Percentiles rank a stretch among this genome's conserved stretches.
Evolutionary conservation across 2,888 invertebrate species (phyloP).

Genomic region (Apodemia mormo): DNA sequence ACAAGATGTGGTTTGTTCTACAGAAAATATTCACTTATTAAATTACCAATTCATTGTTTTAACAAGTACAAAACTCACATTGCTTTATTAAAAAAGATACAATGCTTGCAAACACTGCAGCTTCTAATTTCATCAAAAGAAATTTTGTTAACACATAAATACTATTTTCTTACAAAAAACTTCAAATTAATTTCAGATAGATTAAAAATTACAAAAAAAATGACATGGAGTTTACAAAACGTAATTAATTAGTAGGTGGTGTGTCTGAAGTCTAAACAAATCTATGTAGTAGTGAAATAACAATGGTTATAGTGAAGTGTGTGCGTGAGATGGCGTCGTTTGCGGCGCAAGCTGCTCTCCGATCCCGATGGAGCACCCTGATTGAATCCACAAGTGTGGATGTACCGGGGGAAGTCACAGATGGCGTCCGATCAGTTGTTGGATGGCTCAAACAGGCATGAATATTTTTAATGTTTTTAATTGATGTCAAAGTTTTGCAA

Average conservation of each 20-base stretch:
- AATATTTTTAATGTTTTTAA: conserved; percentile 23
- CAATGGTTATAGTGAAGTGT: conserved; percentile 64
- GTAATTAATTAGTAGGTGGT: background rate
- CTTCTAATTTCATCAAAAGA: too few species aligned
- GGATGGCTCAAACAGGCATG: conserved; percentile 92
- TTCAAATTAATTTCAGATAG: too few species aligned
- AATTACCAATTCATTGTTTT: too few species aligned
- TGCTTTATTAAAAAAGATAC: too few species aligned
- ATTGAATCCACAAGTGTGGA: conserved; percentile 87
- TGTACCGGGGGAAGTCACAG: conserved; percentile 84
- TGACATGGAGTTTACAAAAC: background rate
- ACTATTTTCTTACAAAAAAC: too few species aligned
- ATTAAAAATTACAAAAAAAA: background rate
- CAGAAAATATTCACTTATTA: too few species aligned
- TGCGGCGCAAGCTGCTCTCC: conserved; percentile 85
- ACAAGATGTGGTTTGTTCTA: too few species aligned
- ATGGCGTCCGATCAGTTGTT: conserved; percentile 88
- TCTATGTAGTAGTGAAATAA: conserved; percentile 28
- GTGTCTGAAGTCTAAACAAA: background rate
- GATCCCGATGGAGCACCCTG: conserved; percentile 87
- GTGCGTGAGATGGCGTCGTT: conserved; percentile 84
- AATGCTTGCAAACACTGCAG: too few species aligned
- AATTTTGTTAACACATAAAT: too few species aligned
- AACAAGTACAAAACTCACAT: too few species aligned
- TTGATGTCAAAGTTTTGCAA: conserved; percentile 13